Conservation (phyloP, 1,140 invertebrate genomes). For the Scaptomyza montana region DNA sequence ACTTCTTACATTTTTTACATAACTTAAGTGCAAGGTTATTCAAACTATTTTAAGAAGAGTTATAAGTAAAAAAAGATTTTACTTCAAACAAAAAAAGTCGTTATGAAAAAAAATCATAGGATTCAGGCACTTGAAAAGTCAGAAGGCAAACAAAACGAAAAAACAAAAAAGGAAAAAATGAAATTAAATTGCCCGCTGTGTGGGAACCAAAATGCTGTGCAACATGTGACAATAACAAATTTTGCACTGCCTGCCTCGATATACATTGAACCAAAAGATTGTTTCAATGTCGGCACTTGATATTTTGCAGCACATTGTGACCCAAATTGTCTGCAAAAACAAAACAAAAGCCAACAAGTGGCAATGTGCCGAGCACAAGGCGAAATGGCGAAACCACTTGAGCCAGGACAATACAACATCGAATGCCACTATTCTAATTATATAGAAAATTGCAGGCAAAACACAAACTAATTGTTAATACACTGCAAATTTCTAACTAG, state of each 20-base stretch:
- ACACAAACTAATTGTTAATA: constrained; percentile 73
- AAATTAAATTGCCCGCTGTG: constrained; percentile 72
- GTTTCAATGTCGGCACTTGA: constrained; percentile 75
- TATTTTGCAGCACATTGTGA: constrained; percentile 68
- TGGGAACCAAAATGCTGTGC: constrained; percentile 70
- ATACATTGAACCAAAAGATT: constrained; percentile 33
- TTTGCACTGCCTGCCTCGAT: constrained; percentile 55
- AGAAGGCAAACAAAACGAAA: constrained; percentile 18
- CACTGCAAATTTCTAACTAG: constrained; percentile 28
- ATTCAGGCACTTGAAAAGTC: constrained; percentile 65
- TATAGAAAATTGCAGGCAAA: constrained; percentile 74
- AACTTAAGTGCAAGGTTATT: neutral
- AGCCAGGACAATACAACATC: constrained; percentile 52
- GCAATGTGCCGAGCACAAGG: constrained; percentile 51
- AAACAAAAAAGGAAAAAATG: constrained; percentile 47
- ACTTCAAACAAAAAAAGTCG: constrained; percentile 18
- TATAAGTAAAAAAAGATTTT: constrained; percentile 35
- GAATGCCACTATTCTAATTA: constrained; percentile 75
- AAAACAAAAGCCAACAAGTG: constrained; percentile 33
- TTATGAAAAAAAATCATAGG: neutral
- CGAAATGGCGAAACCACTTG: constrained; percentile 58
- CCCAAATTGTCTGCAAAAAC: constrained; percentile 72
- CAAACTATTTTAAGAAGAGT: constrained; percentile 41
- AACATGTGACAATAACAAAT: constrained; percentile 68
- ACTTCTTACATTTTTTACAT: neutral